A percentile compares a stretch with the other conserved stretches of the same genome.
Conservation (phyloP, 2,888 invertebrate genomes). For the Cepaea hortensis region DNA sequence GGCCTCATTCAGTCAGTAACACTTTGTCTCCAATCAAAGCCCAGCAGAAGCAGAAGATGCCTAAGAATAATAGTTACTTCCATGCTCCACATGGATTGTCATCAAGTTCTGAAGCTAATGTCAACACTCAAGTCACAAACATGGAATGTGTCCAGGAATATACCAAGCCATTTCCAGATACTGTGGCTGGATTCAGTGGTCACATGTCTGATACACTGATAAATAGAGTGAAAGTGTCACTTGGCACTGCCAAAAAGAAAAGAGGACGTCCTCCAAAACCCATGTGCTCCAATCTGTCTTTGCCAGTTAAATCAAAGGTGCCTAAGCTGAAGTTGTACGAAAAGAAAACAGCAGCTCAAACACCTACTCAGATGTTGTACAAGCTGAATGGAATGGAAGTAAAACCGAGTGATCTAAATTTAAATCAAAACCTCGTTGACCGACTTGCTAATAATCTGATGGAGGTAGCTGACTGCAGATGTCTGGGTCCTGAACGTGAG, state of each 20-base stretch:
- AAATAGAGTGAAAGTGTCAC: background rate
- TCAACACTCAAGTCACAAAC: background rate
- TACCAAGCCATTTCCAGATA: background rate
- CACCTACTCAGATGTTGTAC: slow-evolving; percentile 17
- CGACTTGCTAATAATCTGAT: slow-evolving; percentile 83
- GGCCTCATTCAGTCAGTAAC: background rate
- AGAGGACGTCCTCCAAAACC: slow-evolving; percentile 27
- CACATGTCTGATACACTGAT: background rate
- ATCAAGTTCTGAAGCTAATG: background rate
- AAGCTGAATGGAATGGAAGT: slow-evolving; percentile 33
- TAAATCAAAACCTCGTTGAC: slow-evolving; percentile 75
- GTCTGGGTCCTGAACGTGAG: slow-evolving; percentile 81
- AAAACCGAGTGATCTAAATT: slow-evolving; percentile 20
- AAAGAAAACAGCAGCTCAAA: background rate
- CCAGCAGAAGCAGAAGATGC: background rate
- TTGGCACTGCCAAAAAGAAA: slow-evolving; percentile 38
- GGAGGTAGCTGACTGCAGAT: slow-evolving; percentile 92
- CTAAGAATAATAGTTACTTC: background rate
- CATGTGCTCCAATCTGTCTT: background rate
- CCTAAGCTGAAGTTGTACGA: slow-evolving; percentile 20
- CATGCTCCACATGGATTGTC: background rate
- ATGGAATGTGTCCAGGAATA: no score
- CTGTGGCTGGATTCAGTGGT: background rate
- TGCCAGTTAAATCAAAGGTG: slow-evolving; percentile 22
- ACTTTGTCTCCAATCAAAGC: background rate